These are phyloP conservation scores for Mustela nigripes DNA, from an alignment of 2,113 vertebrate genomes.

Conservation along the genomic window DNA sequence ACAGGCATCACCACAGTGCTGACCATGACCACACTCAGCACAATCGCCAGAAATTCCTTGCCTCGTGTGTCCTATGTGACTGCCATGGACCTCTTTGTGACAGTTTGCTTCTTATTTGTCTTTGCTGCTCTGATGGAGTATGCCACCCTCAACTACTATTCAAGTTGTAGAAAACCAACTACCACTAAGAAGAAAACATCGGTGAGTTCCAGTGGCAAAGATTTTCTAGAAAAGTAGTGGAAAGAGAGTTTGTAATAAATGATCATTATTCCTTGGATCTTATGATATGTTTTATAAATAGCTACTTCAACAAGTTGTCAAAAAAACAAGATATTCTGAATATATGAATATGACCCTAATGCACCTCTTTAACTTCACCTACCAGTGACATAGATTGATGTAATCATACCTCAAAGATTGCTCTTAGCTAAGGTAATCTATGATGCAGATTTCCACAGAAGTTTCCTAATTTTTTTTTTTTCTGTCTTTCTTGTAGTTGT, in stretches of 20 bases:
- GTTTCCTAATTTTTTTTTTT: not conserved
- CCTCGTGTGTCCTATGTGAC: slow-evolving; percentile 98
- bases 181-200: slow-evolving; percentile 91
- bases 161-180: slow-evolving; percentile 89
- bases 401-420: not conserved
- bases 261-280: not conserved
- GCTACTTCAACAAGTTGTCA: not conserved
- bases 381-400: not conserved
- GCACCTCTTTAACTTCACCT: not conserved
- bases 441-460: rapidly evolving
- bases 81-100: slow-evolving; percentile 98
- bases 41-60: slow-evolving; percentile 95
- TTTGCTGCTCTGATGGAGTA: slow-evolving; percentile 99
- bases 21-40: slow-evolving; percentile 98
- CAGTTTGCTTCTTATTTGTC: slow-evolving; percentile 98
- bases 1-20: slow-evolving; percentile 97
- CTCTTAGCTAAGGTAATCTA: not conserved
- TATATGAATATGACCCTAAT: not conserved
- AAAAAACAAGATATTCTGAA: not conserved
- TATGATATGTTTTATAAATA: not conserved
- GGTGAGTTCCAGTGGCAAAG: slow-evolving; percentile 85
- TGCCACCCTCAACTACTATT: slow-evolving; percentile 97
- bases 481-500: slow-evolving; percentile 53
- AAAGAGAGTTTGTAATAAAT: not conserved
- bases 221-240: not conserved